These are phyloP conservation scores for Oscheius sp. DNA, from an alignment of 1,140 invertebrate species.

Conservation along the genomic window DNA sequence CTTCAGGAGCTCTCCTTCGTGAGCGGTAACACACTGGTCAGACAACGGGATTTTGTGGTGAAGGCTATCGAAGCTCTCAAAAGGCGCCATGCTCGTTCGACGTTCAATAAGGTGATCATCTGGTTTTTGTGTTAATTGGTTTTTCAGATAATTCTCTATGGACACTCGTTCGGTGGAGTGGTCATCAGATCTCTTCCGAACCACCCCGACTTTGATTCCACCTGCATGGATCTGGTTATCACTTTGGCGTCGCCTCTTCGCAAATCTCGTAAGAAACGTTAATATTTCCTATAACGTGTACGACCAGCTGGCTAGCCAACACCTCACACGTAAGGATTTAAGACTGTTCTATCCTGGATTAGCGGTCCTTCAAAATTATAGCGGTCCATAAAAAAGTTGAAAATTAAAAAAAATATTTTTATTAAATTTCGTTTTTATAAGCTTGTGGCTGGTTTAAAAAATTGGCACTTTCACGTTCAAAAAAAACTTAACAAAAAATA, in stretches of 20 bases:
- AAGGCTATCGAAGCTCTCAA: neutral
- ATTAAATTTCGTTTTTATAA: too few species aligned
- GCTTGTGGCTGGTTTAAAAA: too few species aligned
- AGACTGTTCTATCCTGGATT: too few species aligned
- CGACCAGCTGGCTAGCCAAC: too few species aligned
- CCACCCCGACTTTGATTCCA: constrained; percentile 10
- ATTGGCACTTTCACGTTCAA: too few species aligned
- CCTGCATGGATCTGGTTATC: neutral
- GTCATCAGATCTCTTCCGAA: neutral
- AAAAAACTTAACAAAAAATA: too few species aligned
- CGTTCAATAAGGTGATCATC: neutral
- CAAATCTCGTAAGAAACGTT: neutral
- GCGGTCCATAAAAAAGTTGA: too few species aligned
- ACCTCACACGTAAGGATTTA: too few species aligned
- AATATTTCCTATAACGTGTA: too few species aligned
- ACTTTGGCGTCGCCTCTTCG: neutral
- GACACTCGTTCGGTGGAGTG: constrained; percentile 21
- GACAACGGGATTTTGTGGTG: constrained; percentile 19
- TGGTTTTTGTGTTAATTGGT: too few species aligned
- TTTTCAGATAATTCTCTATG: neutral
- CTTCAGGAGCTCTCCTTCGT: constrained; percentile 7
- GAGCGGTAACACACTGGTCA: constrained; percentile 9
- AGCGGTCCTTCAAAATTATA: too few species aligned
- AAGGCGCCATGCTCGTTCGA: neutral
- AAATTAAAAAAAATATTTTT: too few species aligned